Conservation (phyloP, 2,113 vertebrate genomes). For the Murina feae region DNA sequence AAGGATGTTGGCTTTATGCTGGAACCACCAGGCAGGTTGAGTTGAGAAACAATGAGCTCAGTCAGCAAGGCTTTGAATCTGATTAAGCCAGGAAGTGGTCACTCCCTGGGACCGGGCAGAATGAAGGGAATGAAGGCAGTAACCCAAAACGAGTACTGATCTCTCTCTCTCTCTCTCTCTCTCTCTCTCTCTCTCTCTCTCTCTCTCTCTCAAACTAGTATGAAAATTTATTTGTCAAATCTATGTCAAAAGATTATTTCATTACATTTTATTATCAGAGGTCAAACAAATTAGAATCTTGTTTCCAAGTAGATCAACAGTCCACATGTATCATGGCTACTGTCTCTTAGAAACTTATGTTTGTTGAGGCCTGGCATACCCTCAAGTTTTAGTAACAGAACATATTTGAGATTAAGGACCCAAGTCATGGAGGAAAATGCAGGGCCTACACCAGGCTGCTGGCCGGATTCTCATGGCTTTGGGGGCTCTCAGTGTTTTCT, state of each 20-base stretch:
- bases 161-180: background rate
- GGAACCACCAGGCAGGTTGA: slow-evolving; percentile 40
- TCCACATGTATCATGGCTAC: slow-evolving; percentile 72
- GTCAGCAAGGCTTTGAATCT: slow-evolving; percentile 53
- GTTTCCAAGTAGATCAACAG: slow-evolving; percentile 76
- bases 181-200: background rate
- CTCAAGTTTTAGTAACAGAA: slow-evolving; percentile 62
- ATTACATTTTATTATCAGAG: slow-evolving; percentile 3
- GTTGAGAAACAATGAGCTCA: slow-evolving; percentile 53
- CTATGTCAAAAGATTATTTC: background rate
- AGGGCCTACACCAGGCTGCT: slow-evolving; percentile 35
- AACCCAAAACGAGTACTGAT: slow-evolving; percentile 3
- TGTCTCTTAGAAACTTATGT: slow-evolving; percentile 81
- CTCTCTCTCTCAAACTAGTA: background rate
- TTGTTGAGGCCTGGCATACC: slow-evolving; percentile 66
- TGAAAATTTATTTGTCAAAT: slow-evolving; percentile 24
- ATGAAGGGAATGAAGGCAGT: slow-evolving; percentile 26
- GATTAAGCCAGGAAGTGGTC: slow-evolving; percentile 48
- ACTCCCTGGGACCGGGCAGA: slow-evolving; percentile 28
- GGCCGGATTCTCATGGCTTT: slow-evolving; percentile 63
- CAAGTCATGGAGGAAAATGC: slow-evolving; percentile 53
- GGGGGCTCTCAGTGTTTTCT: slow-evolving; percentile 64
- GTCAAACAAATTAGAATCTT: slow-evolving; percentile 58
- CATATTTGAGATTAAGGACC: slow-evolving; percentile 33
- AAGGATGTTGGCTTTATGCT: slow-evolving; percentile 30